These are phyloP conservation scores for Drosophila melanocephala DNA, from an alignment of 2,888 invertebrate species.

Conservation along the genomic window DNA sequence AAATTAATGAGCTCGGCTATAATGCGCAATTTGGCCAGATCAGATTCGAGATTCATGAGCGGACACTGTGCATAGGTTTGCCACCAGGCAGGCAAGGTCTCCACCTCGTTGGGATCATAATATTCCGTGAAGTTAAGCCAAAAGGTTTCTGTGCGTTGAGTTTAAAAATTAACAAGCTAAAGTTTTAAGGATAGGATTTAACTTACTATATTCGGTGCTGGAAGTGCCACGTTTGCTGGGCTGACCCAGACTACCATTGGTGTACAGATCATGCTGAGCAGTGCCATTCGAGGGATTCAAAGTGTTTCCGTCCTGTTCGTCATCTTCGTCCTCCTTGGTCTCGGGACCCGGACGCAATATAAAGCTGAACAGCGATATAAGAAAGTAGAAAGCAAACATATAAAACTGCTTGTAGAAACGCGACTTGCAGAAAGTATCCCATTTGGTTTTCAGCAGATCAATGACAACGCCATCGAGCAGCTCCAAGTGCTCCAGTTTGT, in stretches of 20 bases:
- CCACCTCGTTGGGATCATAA: conserved; percentile 77
- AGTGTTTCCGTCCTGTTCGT: conserved; percentile 52
- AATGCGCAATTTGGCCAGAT: conserved; percentile 87
- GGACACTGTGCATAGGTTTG: conserved; percentile 84
- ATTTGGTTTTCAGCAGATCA: conserved; percentile 97
- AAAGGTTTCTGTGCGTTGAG: conserved; percentile 77
- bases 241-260: conserved; percentile 33
- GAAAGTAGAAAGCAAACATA: conserved; percentile 95
- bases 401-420: conserved; percentile 97
- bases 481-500: conserved; percentile 97
- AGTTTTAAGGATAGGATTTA: background rate
- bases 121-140: conserved; percentile 85
- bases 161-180: background rate
- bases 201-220: conserved; percentile 74
- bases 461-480: conserved; percentile 97
- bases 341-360: conserved; percentile 94
- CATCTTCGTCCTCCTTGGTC: conserved; percentile 78
- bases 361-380: conserved; percentile 95
- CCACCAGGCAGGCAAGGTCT: conserved; percentile 83
- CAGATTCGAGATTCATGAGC: conserved; percentile 83
- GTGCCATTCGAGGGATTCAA: conserved; percentile 33
- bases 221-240: conserved; percentile 56
- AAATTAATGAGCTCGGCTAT: conserved; percentile 92
- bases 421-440: conserved; percentile 98
- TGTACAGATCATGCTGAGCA: conserved; percentile 48